A percentile compares a stretch with the other conserved stretches of the same genome.
Evolutionary conservation across 2,113 vertebrate species (phyloP).

Genomic region (Clarias gariepinus): DNA sequence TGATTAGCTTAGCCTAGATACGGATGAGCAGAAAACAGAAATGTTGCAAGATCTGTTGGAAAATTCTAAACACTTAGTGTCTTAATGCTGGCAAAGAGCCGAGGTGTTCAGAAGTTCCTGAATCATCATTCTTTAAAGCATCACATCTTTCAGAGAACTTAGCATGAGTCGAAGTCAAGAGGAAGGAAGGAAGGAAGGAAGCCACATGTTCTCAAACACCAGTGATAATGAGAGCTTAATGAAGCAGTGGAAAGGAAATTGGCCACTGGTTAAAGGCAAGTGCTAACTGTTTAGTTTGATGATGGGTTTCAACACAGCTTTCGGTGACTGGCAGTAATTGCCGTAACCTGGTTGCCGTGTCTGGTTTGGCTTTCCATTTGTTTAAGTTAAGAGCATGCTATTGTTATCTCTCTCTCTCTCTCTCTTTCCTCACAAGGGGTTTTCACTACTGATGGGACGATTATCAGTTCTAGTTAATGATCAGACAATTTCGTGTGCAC

Average conservation of each 20-base stretch:
- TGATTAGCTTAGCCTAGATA: conserved; percentile 51
- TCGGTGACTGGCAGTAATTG: conserved; percentile 36
- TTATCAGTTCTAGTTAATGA: no score
- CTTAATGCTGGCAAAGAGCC: conserved; percentile 39
- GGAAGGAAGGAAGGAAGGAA: background rate
- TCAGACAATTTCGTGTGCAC: no score
- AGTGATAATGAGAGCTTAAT: conserved; percentile 39
- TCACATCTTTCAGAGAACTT: conserved; percentile 21
- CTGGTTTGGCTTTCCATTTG: background rate
- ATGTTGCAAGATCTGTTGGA: conserved; percentile 47
- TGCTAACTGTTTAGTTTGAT: conserved; percentile 31
- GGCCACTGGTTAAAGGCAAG: conserved; percentile 9
- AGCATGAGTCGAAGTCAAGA: background rate
- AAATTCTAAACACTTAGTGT: conserved; percentile 23
- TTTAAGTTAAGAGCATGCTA: background rate
- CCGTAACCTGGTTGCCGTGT: background rate
- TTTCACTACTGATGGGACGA: background rate
- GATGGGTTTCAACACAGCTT: conserved; percentile 25
- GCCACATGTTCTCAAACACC: conserved; percentile 12
- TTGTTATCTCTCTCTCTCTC: background rate
- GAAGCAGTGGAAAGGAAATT: conserved; percentile 29
- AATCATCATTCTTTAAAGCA: conserved; percentile 42
- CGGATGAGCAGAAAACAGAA: conserved; percentile 41
- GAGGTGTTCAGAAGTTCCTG: conserved; percentile 35
- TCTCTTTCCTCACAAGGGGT: background rate